These are phyloP conservation scores for Aurelia coerulea DNA, from an alignment of 30 jellyfish, hydroid and myxozoan genomes.

Conservation along the genomic window DNA sequence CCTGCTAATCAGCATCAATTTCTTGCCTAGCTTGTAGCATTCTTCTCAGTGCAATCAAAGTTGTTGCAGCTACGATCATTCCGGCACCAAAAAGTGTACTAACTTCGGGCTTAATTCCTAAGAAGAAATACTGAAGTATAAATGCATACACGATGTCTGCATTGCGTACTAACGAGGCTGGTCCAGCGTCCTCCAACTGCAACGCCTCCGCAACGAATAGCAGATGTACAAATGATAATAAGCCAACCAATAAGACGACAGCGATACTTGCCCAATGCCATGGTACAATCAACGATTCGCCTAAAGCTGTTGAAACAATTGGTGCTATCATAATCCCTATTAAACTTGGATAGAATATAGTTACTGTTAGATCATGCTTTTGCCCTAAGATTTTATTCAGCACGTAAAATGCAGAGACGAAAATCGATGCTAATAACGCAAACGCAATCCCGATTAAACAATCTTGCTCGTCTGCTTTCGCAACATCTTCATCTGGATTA, in stretches of 20 bases:
- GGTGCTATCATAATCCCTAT: slow-evolving; percentile 78
- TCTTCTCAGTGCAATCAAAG: slow-evolving; percentile 63
- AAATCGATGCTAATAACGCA: slow-evolving; percentile 67
- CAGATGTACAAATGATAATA: slow-evolving; percentile 83
- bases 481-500: slow-evolving; percentile 35
- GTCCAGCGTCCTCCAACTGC: slow-evolving; percentile 94
- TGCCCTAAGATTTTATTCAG: slow-evolving; percentile 73
- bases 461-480: slow-evolving; percentile 49
- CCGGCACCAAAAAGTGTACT: slow-evolving; percentile 81
- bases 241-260: slow-evolving; percentile 66
- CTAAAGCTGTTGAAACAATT: slow-evolving; percentile 10
- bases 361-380: slow-evolving; percentile 69
- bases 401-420: slow-evolving; percentile 75
- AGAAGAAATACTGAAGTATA: slow-evolving; percentile 70
- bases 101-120: slow-evolving; percentile 73
- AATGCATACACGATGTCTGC: slow-evolving; percentile 86
- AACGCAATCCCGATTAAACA: slow-evolving; percentile 63
- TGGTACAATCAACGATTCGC: slow-evolving; percentile 52
- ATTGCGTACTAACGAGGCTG: slow-evolving; percentile 88
- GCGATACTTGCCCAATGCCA: slow-evolving; percentile 73
- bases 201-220: slow-evolving; percentile 84
- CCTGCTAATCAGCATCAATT: background rate
- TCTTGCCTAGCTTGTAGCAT: slow-evolving; percentile 25
- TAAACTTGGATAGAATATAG: slow-evolving; percentile 78
- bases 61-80: slow-evolving; percentile 66